These are phyloP conservation scores for Hippocampus abdominalis DNA, from an alignment of 2,113 vertebrate genomes.

Conservation along the genomic window DNA sequence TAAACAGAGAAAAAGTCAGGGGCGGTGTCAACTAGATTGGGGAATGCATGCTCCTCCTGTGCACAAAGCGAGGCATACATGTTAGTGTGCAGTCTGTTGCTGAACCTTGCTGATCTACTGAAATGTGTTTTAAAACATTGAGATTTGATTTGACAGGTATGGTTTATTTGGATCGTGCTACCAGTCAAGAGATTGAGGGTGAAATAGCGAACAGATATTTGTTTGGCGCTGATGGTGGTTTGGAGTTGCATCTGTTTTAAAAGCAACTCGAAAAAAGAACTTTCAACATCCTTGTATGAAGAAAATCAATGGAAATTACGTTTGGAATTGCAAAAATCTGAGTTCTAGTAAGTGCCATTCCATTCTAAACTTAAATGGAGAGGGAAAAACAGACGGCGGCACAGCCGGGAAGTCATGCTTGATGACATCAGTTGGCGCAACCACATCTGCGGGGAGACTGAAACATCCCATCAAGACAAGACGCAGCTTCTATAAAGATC, in stretches of 20 bases:
- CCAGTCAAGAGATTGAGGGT: no score
- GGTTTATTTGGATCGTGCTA: neutral
- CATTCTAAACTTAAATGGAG: neutral
- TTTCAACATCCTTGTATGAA: neutral
- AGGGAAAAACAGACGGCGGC: slow-evolving; percentile 1
- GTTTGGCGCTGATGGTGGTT: no score
- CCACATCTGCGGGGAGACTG: neutral
- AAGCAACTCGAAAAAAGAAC: no score
- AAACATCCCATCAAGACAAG: neutral
- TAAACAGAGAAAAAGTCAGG: neutral
- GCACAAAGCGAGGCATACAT: neutral
- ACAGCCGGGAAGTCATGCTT: slow-evolving; percentile 1
- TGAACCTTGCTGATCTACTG: neutral
- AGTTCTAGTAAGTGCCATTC: neutral
- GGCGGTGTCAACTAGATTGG: neutral
- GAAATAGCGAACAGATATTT: no score
- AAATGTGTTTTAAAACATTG: neutral
- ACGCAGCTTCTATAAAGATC: neutral
- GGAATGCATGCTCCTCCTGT: neutral
- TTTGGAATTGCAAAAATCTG: neutral
- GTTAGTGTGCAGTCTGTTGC: neutral
- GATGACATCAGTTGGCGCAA: neutral
- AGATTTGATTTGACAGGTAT: neutral
- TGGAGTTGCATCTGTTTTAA: no score
- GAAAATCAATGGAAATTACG: neutral